These are phyloP conservation scores for Sebastes elongatus DNA, from an alignment of 2,797 vertebrate genomes.

Conservation along the genomic window DNA sequence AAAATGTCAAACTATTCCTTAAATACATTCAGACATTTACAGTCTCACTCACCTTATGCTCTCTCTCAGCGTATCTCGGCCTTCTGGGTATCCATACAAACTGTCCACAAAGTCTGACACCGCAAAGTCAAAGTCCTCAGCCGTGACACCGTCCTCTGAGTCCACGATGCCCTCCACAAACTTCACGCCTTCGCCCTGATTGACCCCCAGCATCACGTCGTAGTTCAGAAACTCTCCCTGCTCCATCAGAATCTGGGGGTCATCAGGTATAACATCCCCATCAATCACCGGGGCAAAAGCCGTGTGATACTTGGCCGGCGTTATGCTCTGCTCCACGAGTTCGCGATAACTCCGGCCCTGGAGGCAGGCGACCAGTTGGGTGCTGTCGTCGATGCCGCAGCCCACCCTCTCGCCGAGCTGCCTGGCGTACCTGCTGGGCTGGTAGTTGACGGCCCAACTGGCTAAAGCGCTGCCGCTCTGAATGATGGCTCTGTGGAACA, in stretches of 20 bases:
- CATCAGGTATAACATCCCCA: slow-evolving; percentile 96
- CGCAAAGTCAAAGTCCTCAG: slow-evolving; percentile 94
- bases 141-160: slow-evolving; percentile 92
- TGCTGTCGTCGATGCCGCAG: slow-evolving; percentile 92
- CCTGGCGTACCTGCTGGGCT: slow-evolving; percentile 94
- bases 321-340: slow-evolving; percentile 92
- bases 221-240: slow-evolving; percentile 99
- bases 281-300: slow-evolving; percentile 98
- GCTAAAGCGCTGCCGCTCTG: slow-evolving; percentile 97
- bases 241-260: slow-evolving; percentile 99
- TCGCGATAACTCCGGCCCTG: slow-evolving; percentile 91
- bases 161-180: slow-evolving; percentile 95
- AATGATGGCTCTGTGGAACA: slow-evolving; percentile 98
- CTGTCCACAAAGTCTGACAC: slow-evolving; percentile 97
- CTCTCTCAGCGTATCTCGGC: slow-evolving; percentile 91
- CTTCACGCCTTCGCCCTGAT: slow-evolving; percentile 95
- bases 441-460: slow-evolving; percentile 99
- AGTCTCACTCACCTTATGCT: slow-evolving; percentile 83
- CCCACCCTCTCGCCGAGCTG: slow-evolving; percentile 94
- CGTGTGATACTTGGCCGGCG: slow-evolving; percentile 95
- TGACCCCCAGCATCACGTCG: slow-evolving; percentile 98
- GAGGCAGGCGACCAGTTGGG: slow-evolving; percentile 93
- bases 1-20: not conserved
- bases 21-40: not conserved
- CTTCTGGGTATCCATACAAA: slow-evolving; percentile 94